Conservation (phyloP, 2,113 vertebrate species). For the Turnix velox region DNA sequence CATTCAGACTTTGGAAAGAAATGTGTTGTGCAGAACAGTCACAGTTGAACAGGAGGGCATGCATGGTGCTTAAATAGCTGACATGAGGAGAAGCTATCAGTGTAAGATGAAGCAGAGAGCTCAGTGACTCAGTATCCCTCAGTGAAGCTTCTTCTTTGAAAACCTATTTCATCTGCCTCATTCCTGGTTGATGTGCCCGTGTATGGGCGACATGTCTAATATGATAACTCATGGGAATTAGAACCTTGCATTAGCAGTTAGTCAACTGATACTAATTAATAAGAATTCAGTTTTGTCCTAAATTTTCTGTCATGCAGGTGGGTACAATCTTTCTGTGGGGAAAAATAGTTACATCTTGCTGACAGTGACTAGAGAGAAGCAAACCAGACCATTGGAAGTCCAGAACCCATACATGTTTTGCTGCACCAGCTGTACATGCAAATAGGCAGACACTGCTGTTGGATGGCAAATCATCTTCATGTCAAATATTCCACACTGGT, state of each 20-base stretch:
- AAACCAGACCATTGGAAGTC: background rate
- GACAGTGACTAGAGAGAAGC: background rate
- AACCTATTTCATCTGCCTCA: background rate
- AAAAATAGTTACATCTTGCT: background rate
- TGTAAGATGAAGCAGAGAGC: background rate
- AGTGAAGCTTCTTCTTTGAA: background rate
- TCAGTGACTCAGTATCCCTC: background rate
- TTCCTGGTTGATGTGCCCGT: background rate
- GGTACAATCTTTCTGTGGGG: background rate
- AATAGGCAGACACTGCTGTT: background rate
- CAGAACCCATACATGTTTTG: accelerated
- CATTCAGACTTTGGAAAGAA: background rate
- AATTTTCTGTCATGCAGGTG: background rate
- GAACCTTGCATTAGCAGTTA: background rate
- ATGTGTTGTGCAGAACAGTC: background rate
- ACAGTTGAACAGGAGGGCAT: background rate
- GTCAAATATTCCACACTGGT: background rate
- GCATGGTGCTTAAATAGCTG: background rate
- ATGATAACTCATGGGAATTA: background rate
- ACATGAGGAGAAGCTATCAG: background rate
- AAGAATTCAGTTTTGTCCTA: background rate
- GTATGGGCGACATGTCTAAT: background rate
- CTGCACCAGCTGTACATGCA: accelerated
- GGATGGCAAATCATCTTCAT: background rate
- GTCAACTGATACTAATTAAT: background rate